Conservation (phyloP, 2,797 vertebrate genomes). For the Mallotus villosus region DNA sequence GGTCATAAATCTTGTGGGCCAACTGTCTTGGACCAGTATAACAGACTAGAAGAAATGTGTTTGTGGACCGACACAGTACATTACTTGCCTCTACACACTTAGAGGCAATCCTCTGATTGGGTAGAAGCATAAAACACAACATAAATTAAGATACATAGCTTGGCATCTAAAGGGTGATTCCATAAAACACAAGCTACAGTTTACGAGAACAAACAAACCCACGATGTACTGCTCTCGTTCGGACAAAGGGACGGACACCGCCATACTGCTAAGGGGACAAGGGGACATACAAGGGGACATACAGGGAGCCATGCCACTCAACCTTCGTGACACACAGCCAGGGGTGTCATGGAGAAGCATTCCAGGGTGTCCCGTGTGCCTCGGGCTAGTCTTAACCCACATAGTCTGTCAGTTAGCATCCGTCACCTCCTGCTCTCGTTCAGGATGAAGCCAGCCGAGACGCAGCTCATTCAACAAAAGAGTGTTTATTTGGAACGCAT, state of each 20-base stretch:
- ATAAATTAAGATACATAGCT: no score
- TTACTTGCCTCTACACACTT: no score
- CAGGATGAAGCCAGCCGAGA: conserved; percentile 5
- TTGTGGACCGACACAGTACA: neutral
- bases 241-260: conserved; percentile 56
- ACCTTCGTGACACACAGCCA: conserved; percentile 56
- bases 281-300: conserved; percentile 52
- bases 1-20: neutral
- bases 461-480: neutral
- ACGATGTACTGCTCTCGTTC: conserved; percentile 30
- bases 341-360: conserved; percentile 38
- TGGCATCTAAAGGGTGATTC: neutral
- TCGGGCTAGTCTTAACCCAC: conserved; percentile 48
- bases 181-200: neutral
- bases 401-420: conserved; percentile 54
- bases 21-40: no score
- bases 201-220: conserved; percentile 20
- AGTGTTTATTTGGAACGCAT: neutral
- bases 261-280: conserved; percentile 24
- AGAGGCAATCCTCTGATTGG: neutral
- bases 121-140: neutral
- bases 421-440: conserved; percentile 21
- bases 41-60: neutral
- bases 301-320: conserved; percentile 51
- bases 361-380: conserved; percentile 51